Evolutionary conservation across 2,797 vertebrate genomes (phyloP), one percentile per base, ranked within the genome.

Genomic region (Mus caroli): DNA sequence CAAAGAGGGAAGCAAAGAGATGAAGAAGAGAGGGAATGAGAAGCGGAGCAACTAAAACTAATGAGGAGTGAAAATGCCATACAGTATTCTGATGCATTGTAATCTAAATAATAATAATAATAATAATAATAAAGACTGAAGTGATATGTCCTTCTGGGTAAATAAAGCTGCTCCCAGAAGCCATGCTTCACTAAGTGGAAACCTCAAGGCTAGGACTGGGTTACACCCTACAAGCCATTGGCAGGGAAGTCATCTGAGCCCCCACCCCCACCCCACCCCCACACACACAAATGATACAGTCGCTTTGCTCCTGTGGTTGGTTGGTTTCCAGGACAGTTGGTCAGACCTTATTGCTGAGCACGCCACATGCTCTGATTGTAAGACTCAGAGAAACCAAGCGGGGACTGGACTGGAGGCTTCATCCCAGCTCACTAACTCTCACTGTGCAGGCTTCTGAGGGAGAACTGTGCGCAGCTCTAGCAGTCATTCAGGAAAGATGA

Each of bases 261-360:
- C 20, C 20, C 4, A 3, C 6, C 2, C 17, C 8, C 19, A 2
- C 52, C 19, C 1, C 52, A 13, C 28, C 11, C 20, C 10, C 4
- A 34, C 43, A 4, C 56, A 31, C 50, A 50, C 50, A 52, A 71
- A 22, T 46, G 34, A 52, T 52, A 34, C 43, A 71, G 22, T 15
- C 46, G 46, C 67, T 54, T 71, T 26, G 22, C 6, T 17, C 64
- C 13, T 54, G 52, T 6, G 26, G 22, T 87, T 54, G 46, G 85
- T 40, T 56, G n/a, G 4, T 17, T 71, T 56, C 14, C 50, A 56
- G 50, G 71, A 73, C 14, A 73, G 85, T 56, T 54, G 22, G 64
- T 87, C 69, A 87, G 84, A 69, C 84, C 31, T 71, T 54, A 15
- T 37, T 87, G 12, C 22, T 56, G 15, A 73, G 50, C 17, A 40